Conservation (phyloP, 2,113 vertebrate genomes). For the Zootoca vivipara region DNA sequence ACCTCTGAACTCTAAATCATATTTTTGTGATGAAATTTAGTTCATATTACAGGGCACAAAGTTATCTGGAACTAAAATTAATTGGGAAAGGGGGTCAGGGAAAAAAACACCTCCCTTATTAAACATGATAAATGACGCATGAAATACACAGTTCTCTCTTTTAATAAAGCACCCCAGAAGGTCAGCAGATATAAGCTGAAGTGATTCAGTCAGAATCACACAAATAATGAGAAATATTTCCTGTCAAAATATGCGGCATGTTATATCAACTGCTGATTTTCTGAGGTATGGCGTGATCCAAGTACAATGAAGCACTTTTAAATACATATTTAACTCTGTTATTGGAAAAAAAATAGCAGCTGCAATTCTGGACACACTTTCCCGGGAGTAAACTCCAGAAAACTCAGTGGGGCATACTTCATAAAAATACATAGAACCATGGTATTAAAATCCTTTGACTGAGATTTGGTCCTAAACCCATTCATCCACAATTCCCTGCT, state of each 20-base stretch:
- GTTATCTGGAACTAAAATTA: constrained; percentile 50
- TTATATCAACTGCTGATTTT: neutral
- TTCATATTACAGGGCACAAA: constrained; percentile 41
- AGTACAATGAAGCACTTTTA: constrained; percentile 24
- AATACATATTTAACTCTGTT: neutral
- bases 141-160: constrained; percentile 18
- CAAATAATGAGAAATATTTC: neutral
- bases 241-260: neutral
- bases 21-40: constrained; percentile 55
- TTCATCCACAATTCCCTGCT: neutral
- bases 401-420: too few relatives aligned
- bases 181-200: neutral
- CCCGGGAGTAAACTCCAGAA: too few relatives aligned
- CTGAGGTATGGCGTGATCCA: neutral
- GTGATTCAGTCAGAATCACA: neutral
- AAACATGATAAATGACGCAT: constrained; percentile 36
- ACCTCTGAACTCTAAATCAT: constrained; percentile 56
- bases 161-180: constrained; percentile 43
- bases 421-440: too few relatives aligned
- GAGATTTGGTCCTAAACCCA: too few relatives aligned
- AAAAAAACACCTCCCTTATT: constrained; percentile 44
- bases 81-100: constrained; percentile 35
- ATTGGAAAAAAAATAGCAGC: neutral
- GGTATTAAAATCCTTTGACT: neutral
- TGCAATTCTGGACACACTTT: neutral